Evolutionary conservation across 1,140 invertebrate species (phyloP), one percentile per base, ranked within the genome.

Genomic region (Leptopilina boulardi): DNA sequence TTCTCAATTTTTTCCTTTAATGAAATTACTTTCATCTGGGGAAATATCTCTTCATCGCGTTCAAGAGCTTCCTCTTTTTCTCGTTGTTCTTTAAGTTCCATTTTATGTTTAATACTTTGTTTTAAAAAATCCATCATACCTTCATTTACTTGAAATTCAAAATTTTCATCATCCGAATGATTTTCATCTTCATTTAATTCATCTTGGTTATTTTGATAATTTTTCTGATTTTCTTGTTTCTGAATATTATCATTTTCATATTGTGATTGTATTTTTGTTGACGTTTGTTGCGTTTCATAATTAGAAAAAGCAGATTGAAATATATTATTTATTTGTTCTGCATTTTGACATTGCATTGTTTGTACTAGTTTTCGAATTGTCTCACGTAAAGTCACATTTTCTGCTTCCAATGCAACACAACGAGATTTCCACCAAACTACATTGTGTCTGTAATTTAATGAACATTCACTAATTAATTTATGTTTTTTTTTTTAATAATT

Each of bases 361-460:
- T n/a, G 23, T 6, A 23, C 23, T 15, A 66, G 10, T 30, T 30
- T 26, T 66, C 41, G 13, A 13, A 44, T 54, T 66, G 34, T 38
- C 79, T 86, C 86, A 59, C 92, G 92, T 9, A 95, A 83, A 72
- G 93, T 83, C 73, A 89, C 85, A 84, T 95, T 95, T 88, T 95
- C 94, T 76, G 93, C 91, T 82, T 94, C 92, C 47, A 95, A 87
- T 34, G 93, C 93, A 54, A 91, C 85, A 13, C 94, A 94, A 76
- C 92, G 91, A 0, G 94, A 93, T 87, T 92, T 94, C 94, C 94
- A 95, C 89, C 93, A 94, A 2, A 92, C 92, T 13, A 94, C 73
- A 42, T 75, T 89, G 73, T 91, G 90, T n/a, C 90, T 91, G 71
- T 13, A 85, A 89, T 74, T 0, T 71, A 77, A 59, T 76, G 56